Evolutionary conservation across 2,797 vertebrate genomes (phyloP), one percentile per base, ranked within the genome.

Genomic region (Accipiter superciliosus): DNA sequence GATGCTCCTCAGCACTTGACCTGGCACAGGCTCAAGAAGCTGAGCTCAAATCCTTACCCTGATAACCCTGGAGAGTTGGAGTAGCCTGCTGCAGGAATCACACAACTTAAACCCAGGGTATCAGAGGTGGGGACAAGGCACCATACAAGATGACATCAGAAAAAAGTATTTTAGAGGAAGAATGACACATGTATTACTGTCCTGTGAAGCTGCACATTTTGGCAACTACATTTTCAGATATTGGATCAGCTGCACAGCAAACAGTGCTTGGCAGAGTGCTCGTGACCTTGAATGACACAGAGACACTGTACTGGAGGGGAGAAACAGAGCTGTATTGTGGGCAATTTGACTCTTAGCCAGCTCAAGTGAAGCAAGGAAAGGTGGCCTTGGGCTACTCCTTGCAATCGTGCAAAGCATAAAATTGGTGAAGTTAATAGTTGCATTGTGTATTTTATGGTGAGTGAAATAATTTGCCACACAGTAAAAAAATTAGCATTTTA

Each of bases 341-440:
- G 39, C 37, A 50, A 25, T 59, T 73, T 87, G 74, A 83, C 71
- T 85, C 52, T 58, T 14, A 80, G 86, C 40, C 63, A 77, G 81
- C 44, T 84, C 2, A 58, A 85, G 42, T 39, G 81, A 93, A 83
- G 77, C 83, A 89, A 0, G 0, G 49, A 74, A 89, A 83, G 37
- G 65, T 93, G 61, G 94, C 86, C 92, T 94, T 83, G 42, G 92
- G 83, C 90, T 93, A 95, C 35, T 66, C 55, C 59, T 76, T 92
- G 67, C 33, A 74, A 55, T 33, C 0, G 1, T 50, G 81, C 42
- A 81, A 89, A 72, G 63, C 42, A 74, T 74, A 87, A 80, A 65
- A 80, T 26, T 10, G 40, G 45, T 61, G 52, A 94, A 77, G 72
- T 65, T 65, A 90, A 89, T 67, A 76, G 69, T 5, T 52, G 35